A percentile compares a stretch with the other conserved stretches of the same genome.
These are phyloP conservation scores for Gallinago undulata DNA, from an alignment of 2,113 vertebrate genomes.

Conservation along the genomic window DNA sequence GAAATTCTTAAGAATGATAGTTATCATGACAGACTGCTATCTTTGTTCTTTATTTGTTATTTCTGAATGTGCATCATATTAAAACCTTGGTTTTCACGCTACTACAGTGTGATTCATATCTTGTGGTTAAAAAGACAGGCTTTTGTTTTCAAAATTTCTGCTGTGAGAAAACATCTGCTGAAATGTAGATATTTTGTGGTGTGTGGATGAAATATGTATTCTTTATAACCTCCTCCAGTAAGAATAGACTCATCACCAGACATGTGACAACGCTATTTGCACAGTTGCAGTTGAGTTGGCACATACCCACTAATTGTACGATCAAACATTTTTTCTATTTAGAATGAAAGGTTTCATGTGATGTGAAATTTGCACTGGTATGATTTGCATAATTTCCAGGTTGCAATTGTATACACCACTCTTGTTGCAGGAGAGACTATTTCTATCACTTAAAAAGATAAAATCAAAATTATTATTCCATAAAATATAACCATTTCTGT, in stretches of 20 bases:
- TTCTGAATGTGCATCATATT: constrained; percentile 23
- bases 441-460: neutral
- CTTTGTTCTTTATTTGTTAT: constrained; percentile 39
- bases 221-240: neutral
- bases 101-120: constrained; percentile 35
- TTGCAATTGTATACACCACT: neutral
- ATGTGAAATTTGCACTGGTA: neutral
- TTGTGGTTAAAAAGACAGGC: constrained; percentile 43
- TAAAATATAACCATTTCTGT: neutral
- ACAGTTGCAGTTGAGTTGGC: neutral
- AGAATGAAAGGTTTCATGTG: neutral
- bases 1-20: constrained; percentile 46
- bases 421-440: neutral
- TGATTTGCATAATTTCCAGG: neutral
- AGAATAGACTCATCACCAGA: neutral
- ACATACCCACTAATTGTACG: neutral
- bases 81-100: constrained; percentile 29
- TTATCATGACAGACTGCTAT: neutral
- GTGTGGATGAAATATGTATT: neutral
- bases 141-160: constrained; percentile 50
- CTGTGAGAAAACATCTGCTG: constrained; percentile 15
- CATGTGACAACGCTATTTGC: neutral
- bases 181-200: constrained; percentile 25
- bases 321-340: neutral
- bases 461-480: neutral